Conservation (phyloP, 2,888 invertebrate genomes). For the Chymomyza fuscimana region DNA sequence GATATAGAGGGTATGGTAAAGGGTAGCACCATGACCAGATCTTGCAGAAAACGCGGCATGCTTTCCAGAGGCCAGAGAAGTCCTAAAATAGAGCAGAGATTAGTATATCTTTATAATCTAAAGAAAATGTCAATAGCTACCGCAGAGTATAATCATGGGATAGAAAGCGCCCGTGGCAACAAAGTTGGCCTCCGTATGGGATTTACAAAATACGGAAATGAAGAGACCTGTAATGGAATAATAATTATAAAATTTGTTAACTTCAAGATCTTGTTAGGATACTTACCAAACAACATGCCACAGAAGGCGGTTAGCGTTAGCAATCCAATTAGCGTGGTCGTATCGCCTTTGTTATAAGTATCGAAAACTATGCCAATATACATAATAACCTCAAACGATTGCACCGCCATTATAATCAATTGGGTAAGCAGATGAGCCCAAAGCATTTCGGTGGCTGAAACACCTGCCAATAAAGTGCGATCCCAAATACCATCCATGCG, state of each 20-base stretch:
- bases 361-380: conserved; percentile 79
- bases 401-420: conserved; percentile 86
- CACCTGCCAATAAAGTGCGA: conserved; percentile 91
- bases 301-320: conserved; percentile 87
- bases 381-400: conserved; percentile 82
- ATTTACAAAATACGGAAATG: conserved; percentile 88
- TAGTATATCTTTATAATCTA: not conserved
- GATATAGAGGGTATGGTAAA: conserved; percentile 90
- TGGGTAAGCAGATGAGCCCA: conserved; percentile 90
- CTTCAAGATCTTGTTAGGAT: not conserved
- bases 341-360: conserved; percentile 79
- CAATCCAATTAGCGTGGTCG: conserved; percentile 82
- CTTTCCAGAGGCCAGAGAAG: conserved; percentile 86
- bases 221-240: conserved; percentile 83
- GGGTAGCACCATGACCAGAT: conserved; percentile 85
- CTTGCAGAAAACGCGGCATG: conserved; percentile 83
- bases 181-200: conserved; percentile 91
- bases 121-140: conserved; percentile 81
- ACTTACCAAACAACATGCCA: conserved; percentile 89
- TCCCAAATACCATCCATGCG: conserved; percentile 92
- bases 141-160: conserved; percentile 92
- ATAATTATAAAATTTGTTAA: not conserved
- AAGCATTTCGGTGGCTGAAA: conserved; percentile 89
- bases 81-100: conserved; percentile 70
- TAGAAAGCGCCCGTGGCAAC: conserved; percentile 93